These are phyloP conservation scores for Lycophotia porphyrea DNA, from an alignment of 2,888 invertebrate genomes.

Conservation along the genomic window DNA sequence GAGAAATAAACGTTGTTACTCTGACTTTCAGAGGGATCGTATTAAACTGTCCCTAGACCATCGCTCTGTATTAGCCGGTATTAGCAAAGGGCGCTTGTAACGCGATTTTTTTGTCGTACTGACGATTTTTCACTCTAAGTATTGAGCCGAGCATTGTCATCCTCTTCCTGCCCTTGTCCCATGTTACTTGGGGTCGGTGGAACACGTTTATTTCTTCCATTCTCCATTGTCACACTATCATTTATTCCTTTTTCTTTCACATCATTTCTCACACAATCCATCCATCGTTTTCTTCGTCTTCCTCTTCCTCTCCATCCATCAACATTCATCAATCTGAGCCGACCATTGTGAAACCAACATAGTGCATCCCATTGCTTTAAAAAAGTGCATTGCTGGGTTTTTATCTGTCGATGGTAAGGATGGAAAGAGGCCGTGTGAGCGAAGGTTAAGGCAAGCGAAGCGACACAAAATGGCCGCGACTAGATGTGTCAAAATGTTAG, in stretches of 20 bases:
- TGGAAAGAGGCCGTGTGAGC: neutral
- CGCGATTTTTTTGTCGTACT: neutral
- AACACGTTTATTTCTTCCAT: neutral
- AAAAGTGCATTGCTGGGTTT: neutral
- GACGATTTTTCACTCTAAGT: neutral
- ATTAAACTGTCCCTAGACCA: slow-evolving; percentile 46
- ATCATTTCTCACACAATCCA: neutral
- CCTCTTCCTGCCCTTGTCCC: neutral
- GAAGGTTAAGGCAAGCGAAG: neutral
- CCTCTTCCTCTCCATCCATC: neutral
- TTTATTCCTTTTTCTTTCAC: neutral
- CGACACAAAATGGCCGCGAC: slow-evolving; percentile 11
- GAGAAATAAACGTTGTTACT: slow-evolving; percentile 62
- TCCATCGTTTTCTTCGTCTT: neutral
- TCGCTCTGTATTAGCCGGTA: neutral
- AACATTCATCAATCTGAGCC: neutral
- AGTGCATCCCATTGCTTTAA: neutral
- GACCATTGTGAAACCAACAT: neutral
- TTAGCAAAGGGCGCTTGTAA: neutral
- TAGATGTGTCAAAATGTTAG: slow-evolving; percentile 28
- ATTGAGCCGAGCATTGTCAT: neutral
- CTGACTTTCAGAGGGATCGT: slow-evolving; percentile 45
- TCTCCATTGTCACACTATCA: neutral
- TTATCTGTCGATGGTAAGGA: neutral
- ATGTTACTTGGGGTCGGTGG: neutral